phyloP scores from a whole-genome alignment of 2,113 vertebrate genomes.

The Sclerurus mexicanus region DNA sequence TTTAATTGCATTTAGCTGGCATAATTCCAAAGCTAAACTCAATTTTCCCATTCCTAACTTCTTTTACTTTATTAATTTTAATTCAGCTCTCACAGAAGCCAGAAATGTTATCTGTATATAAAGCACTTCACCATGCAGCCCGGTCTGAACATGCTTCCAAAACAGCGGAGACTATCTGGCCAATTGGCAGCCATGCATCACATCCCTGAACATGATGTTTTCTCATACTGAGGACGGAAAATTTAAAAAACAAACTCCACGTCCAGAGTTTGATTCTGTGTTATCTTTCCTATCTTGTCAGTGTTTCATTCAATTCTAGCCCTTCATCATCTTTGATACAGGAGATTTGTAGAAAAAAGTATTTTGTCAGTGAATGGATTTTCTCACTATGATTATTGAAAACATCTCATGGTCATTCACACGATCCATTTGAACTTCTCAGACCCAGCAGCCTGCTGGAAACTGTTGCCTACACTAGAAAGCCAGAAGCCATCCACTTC shows the following conservation, averaged over 20 bases:
- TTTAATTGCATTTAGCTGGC: constrained; percentile 32
- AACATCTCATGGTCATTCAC: background rate
- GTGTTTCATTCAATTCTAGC: background rate
- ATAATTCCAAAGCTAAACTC: constrained; percentile 11
- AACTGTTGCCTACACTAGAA: background rate
- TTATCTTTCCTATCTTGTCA: background rate
- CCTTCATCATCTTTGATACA: background rate
- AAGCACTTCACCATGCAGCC: background rate
- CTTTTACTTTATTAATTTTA: constrained; percentile 1
- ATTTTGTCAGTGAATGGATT: background rate
- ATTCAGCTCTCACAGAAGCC: background rate
- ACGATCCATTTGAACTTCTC: background rate
- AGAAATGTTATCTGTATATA: background rate
- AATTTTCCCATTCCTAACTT: background rate
- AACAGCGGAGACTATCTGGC: background rate
- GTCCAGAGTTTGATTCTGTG: background rate
- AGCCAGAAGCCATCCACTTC: background rate
- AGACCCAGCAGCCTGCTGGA: background rate
- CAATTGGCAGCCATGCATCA: background rate
- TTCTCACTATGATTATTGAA: background rate
- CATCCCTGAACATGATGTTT: background rate
- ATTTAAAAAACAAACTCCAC: background rate
- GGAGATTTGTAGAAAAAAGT: rapidly evolving
- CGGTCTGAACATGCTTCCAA: background rate
- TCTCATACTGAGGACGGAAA: background rate